Base-by-base conservation (phyloP, 2,113 vertebrate species). In the Nematolebias whitei region DNA sequence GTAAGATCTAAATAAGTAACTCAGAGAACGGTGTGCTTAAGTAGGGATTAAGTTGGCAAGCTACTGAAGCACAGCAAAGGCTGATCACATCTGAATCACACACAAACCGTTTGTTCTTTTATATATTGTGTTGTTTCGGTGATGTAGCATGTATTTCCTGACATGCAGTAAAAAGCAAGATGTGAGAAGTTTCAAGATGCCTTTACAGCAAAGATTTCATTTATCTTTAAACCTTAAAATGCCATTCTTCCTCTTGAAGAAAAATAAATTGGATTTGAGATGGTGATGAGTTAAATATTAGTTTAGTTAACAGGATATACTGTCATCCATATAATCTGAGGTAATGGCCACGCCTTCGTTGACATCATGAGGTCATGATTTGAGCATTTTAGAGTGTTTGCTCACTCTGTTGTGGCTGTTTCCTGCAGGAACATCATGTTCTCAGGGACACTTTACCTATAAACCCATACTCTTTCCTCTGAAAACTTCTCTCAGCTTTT, bases 1-100 rank as follows among this genome's bases (percentile, higher is more conserved):
- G 81, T 68, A 70, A 54, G 51, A 26, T 73, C 39, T 74, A 38
- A 79, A 45, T 0, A 48, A 54, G 68, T 83, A 71, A 50, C 48
- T 23, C 59, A 26, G 22, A 55, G 61, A 84, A 47, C n/a, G 5
- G 0, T 16, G 35, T 69, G 22, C 49, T 78, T 70, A 74, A 62
- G 35, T 72, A 76, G 58, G 41, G 44, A 55, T 26, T 22, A 14
- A 40, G 39, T 29, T 61, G 57, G 70, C 48, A n/a, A n/a, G n/a
- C n/a, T n/a, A n/a, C n/a, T n/a, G n/a, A n/a, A n/a, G n/a, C n/a
- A 23, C 23, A 43, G 54, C 26, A n/a, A 40, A 57, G 59, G 35
- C 32, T 20, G 16, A 55, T n/a, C 39, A 9, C 64, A 50, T n/a
- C n/a, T n/a, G n/a, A n/a, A n/a, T n/a, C n/a, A n/a, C n/a, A 3